phyloP scores from a whole-genome alignment of 2,113 vertebrate genomes.

The Coptodon rendalli region DNA sequence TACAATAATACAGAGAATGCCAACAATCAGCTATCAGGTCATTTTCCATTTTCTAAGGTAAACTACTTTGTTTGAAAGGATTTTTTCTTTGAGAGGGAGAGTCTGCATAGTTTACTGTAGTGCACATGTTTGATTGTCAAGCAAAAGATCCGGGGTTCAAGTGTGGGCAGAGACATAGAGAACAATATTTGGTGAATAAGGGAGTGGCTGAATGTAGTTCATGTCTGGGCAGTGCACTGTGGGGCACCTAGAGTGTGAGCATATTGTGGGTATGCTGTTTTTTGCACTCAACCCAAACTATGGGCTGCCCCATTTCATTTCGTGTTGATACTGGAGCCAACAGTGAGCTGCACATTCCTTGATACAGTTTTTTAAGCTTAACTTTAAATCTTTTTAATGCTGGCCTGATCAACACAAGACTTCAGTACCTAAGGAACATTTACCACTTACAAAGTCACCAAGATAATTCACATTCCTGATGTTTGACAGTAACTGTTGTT shows the following conservation, averaged over 20 bases:
- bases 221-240: background rate
- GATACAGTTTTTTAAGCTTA: background rate
- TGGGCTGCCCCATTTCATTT: background rate
- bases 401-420: too few relatives aligned
- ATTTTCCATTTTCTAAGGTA: background rate
- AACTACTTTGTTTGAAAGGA: background rate
- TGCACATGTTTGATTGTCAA: background rate
- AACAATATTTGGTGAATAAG: background rate
- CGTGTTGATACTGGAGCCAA: background rate
- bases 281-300: fast-evolving
- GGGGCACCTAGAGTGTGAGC: background rate
- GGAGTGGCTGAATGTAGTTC: background rate
- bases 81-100: background rate
- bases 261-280: background rate
- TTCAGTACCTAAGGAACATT: too few relatives aligned
- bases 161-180: background rate
- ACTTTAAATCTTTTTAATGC: too few relatives aligned
- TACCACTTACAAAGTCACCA: too few relatives aligned
- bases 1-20: background rate
- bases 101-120: background rate
- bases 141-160: background rate
- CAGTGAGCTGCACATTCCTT: background rate
- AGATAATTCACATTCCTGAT: too few relatives aligned
- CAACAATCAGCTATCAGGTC: background rate
- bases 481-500: too few relatives aligned